These are phyloP conservation scores for Atlantisia rogersi DNA, from an alignment of 2,113 vertebrate species.

Conservation along the genomic window DNA sequence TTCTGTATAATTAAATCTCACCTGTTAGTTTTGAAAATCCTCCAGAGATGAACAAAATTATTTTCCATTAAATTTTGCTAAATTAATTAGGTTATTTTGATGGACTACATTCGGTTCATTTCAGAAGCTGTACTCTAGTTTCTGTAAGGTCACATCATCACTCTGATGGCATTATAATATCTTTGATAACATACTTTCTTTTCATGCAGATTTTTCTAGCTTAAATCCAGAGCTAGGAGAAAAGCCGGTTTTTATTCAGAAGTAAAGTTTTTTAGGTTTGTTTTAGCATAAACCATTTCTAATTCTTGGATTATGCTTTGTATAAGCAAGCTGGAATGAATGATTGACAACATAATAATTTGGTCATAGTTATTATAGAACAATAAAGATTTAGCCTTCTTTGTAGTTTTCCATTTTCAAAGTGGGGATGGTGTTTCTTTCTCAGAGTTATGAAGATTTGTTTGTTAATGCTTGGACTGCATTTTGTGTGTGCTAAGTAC, in stretches of 20 bases:
- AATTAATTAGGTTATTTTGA: constrained; percentile 37
- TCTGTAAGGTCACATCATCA: not conserved
- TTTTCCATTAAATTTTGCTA: constrained; percentile 19
- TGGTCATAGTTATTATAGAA: not conserved
- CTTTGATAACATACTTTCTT: not conserved
- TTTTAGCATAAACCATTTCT: constrained; percentile 44
- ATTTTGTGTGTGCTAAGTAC: constrained; percentile 4
- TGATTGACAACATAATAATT: constrained; percentile 45
- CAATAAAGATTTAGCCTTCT: not conserved
- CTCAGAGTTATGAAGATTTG: not conserved
- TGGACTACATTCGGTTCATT: not conserved
- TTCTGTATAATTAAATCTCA: not conserved
- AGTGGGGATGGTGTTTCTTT: not conserved
- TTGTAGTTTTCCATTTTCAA: not conserved
- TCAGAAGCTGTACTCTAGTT: not conserved
- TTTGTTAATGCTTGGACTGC: not conserved
- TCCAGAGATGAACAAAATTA: not conserved
- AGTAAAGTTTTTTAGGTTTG: not conserved
- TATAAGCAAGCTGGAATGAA: constrained; percentile 37
- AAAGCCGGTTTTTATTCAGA: not conserved
- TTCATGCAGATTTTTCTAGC: constrained; percentile 35
- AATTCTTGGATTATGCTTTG: constrained; percentile 54
- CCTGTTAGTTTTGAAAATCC: not conserved
- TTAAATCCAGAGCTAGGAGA: constrained; percentile 1
- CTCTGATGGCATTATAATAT: not conserved